Percentiles rank a stretch among this genome's conserved stretches.
Evolutionary conservation across 2,113 vertebrate genomes (phyloP).

Genomic region (Stictonetta naevosa): DNA sequence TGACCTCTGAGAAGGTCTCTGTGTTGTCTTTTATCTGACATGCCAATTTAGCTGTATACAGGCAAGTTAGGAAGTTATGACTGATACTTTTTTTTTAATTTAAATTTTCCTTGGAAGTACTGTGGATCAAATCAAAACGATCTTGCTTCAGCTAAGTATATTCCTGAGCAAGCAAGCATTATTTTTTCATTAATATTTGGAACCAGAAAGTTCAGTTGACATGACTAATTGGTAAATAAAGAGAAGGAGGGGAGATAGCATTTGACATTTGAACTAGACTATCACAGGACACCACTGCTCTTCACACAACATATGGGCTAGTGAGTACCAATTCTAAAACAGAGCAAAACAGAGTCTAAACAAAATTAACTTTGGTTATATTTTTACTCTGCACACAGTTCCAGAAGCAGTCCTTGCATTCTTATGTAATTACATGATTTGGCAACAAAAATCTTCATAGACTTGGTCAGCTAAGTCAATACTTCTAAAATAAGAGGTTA

Average conservation of each 20-base stretch:
- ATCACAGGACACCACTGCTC: neutral
- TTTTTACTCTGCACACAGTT: neutral
- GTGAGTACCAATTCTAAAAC: neutral
- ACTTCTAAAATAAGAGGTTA: neutral
- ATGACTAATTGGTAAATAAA: neutral
- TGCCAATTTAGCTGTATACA: neutral
- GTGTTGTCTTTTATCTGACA: neutral
- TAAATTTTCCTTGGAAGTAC: neutral
- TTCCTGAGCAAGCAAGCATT: neutral
- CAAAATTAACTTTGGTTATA: neutral
- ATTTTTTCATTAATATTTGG: neutral
- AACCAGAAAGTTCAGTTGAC: slow-evolving; percentile 10
- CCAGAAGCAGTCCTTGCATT: neutral
- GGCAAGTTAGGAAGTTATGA: neutral
- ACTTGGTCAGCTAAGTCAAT: neutral
- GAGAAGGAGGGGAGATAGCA: neutral
- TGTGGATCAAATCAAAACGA: neutral
- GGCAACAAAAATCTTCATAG: neutral
- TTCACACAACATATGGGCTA: neutral
- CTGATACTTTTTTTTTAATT: neutral
- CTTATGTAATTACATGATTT: neutral
- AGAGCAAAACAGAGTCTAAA: neutral
- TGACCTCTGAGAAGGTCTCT: neutral
- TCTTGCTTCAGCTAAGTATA: neutral
- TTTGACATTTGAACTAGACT: neutral